These are phyloP conservation scores for Incurvaria masculella DNA, from an alignment of 2,888 invertebrate species.

Conservation along the genomic window DNA sequence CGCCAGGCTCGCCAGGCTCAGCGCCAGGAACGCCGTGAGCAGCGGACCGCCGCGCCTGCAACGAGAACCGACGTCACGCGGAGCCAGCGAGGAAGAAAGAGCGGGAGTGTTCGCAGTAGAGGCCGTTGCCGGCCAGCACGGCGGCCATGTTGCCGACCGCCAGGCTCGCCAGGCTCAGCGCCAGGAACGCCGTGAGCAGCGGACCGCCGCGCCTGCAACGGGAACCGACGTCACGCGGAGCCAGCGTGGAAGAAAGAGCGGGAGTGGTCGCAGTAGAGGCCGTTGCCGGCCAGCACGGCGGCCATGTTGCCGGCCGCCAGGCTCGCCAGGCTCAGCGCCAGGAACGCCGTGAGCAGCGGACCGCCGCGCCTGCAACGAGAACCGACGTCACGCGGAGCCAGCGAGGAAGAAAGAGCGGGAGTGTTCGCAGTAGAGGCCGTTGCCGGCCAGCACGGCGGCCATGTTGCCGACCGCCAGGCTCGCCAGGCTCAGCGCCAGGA, in stretches of 20 bases:
- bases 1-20: constrained; percentile 59
- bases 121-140: constrained; percentile 58
- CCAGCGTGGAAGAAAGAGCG: no score
- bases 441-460: constrained; percentile 58
- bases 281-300: constrained; percentile 57
- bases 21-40: constrained; percentile 61
- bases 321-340: constrained; percentile 61
- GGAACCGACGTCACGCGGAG: no score
- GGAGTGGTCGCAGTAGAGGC: constrained; percentile 63
- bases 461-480: constrained; percentile 59
- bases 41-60: constrained; percentile 29
- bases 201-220: constrained; percentile 27
- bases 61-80: no score
- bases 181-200: constrained; percentile 60
- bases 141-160: constrained; percentile 60
- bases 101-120: constrained; percentile 66
- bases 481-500: constrained; percentile 61
- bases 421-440: constrained; percentile 63
- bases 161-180: constrained; percentile 58
- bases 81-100: no score
- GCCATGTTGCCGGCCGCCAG: constrained; percentile 60
- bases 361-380: constrained; percentile 25
- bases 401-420: no score
- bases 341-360: constrained; percentile 56
- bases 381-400: no score